Evolutionary conservation across 35 echinoderm and acorn worm genomes (phyloP), one percentile per base, ranked within the genome.

Genomic region (Ophiothrix spiculata): DNA sequence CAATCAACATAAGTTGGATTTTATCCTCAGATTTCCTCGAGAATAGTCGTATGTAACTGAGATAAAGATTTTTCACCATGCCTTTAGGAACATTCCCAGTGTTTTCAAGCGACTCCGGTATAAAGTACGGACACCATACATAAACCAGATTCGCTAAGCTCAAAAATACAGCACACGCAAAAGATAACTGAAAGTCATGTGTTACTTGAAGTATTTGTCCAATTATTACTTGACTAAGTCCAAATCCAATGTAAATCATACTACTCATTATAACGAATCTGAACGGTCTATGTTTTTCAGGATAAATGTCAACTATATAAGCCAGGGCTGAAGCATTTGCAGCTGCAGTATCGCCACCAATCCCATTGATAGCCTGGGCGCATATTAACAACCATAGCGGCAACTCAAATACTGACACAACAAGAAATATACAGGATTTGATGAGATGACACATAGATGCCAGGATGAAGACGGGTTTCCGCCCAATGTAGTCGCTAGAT

Each of bases 381-480:
- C 39, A 41, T 12, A 89, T 80, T 1, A 80, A 31, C 19, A 83
- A 31, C 28, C 35, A 15, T 17, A 89, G 56, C 19, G 79, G 79
- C 39, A 89, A 37, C 21, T 74, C 17, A 3, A 89, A 80, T 25
- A 81, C 41, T 1, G 87, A 78, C 11, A 89, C 31, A 25, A 69
- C 60, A 1, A 89, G 80, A 31, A 89, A 89, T 21, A 89, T 3
- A 6, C 14, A 14, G 0, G 87, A 89, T 29, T 46, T 80, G 14
- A 89, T 38, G 23, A 89, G 40, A 54, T 89, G 87, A 8, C 87
- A 78, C 0, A 74, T 8, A 11, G 87, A 78, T 6, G 75, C 81
- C 31, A 89, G 75, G 36, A 89, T 83, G 33, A 89, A 80, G 79
- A 89, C 77, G 25, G 87, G 87, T 77, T 74, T 89, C 4, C 87